phyloP scores from a whole-genome alignment of 2,113 vertebrate genomes.

The Felis catus region F.catus_Fca126_mat1.0 CM031419.1:10687501-10688000 shows the following conservation, averaged over 20 bases:
- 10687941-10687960: neutral
- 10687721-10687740: slow-evolving; percentile 42
- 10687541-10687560: neutral
- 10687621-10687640: neutral
- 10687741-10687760: slow-evolving; percentile 52
- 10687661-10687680: neutral
- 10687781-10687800: slow-evolving; percentile 63
- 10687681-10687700: neutral
- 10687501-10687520: neutral
- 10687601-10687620: neutral
- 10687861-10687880: slow-evolving; percentile 63
- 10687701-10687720: slow-evolving; percentile 55
- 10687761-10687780: slow-evolving; percentile 63
- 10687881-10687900: neutral
- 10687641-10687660: neutral
- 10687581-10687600: neutral
- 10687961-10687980: neutral
- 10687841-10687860: slow-evolving; percentile 69
- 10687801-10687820: slow-evolving; percentile 54
- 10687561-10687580: neutral
- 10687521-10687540: neutral
- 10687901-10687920: neutral
- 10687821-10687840: slow-evolving; percentile 69
- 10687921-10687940: neutral
- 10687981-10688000: neutral